Evolutionary conservation across 2,113 vertebrate species (phyloP).

Genomic region (Rhabdornis inornatus): DNA sequence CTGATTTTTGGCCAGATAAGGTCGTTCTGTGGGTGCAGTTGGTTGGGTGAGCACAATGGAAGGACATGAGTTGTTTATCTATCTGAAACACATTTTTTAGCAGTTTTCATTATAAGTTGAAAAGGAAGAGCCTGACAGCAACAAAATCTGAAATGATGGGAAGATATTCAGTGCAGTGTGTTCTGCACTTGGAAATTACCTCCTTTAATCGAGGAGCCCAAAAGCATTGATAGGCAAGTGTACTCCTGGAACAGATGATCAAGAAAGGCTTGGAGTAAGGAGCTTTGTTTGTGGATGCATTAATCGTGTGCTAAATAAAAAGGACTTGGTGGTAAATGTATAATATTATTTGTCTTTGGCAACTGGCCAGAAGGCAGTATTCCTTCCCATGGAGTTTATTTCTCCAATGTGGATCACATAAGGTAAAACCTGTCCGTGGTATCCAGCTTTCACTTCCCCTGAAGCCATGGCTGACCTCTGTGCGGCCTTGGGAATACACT

Average conservation of each 20-base stretch:
- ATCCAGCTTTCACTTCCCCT: not conserved
- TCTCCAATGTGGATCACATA: not conserved
- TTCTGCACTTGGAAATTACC: not conserved
- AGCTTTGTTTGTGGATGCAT: not conserved
- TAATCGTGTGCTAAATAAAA: not conserved
- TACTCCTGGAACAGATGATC: not conserved
- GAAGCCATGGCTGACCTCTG: not conserved
- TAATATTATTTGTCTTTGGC: not conserved
- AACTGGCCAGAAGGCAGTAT: not conserved
- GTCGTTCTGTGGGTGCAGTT: fast-evolving
- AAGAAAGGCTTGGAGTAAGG: not conserved
- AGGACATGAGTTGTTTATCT: not conserved
- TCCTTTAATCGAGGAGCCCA: not conserved
- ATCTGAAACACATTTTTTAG: not conserved
- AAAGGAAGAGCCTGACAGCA: not conserved
- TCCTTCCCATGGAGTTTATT: not conserved
- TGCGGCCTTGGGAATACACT: not conserved
- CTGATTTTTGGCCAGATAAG: not conserved
- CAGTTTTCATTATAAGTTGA: not conserved
- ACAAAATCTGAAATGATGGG: not conserved
- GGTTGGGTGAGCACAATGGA: not conserved
- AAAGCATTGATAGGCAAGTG: not conserved
- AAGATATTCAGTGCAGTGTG: fast-evolving
- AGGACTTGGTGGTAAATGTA: not conserved
- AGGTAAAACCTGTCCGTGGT: not conserved